Percentiles rank a stretch among this genome's conserved stretches.
Conservation (phyloP, 2,888 invertebrate species). For the Eurois occulta region DNA sequence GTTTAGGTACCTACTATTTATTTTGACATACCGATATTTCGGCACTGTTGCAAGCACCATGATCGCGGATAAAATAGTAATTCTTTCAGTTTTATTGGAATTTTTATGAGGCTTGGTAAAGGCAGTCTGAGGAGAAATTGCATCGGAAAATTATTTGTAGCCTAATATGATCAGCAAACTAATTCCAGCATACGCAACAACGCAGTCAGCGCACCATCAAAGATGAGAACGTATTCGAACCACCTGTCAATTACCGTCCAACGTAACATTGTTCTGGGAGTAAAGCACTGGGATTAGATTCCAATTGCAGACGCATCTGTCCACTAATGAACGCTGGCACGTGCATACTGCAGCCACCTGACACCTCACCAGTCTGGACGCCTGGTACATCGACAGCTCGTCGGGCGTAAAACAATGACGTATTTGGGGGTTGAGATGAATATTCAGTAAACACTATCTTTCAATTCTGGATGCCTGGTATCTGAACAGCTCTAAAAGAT, state of each 20-base stretch:
- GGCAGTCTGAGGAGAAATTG: neutral
- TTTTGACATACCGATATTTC: no score
- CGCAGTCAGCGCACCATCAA: conserved; percentile 38
- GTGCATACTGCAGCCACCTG: conserved; percentile 75
- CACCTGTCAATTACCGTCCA: conserved; percentile 77
- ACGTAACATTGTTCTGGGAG: conserved; percentile 74
- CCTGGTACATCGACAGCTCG: conserved; percentile 41
- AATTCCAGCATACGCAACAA: conserved; percentile 1
- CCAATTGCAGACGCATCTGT: conserved; percentile 83
- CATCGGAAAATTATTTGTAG: neutral
- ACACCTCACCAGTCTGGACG: conserved; percentile 72
- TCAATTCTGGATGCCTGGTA: conserved; percentile 1
- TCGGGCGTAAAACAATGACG: conserved; percentile 27
- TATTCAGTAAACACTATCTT: neutral
- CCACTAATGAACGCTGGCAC: conserved; percentile 81
- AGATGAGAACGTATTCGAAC: conserved; percentile 71
- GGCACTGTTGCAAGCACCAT: no score
- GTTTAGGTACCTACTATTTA: no score
- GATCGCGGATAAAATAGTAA: no score
- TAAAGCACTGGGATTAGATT: conserved; percentile 83
- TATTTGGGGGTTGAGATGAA: neutral
- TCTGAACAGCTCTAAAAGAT: neutral
- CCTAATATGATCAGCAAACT: neutral
- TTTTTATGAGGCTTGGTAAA: neutral
- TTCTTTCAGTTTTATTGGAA: neutral